Conservation (phyloP, 2,113 vertebrate genomes). For the Chinchilla lanigera region DNA sequence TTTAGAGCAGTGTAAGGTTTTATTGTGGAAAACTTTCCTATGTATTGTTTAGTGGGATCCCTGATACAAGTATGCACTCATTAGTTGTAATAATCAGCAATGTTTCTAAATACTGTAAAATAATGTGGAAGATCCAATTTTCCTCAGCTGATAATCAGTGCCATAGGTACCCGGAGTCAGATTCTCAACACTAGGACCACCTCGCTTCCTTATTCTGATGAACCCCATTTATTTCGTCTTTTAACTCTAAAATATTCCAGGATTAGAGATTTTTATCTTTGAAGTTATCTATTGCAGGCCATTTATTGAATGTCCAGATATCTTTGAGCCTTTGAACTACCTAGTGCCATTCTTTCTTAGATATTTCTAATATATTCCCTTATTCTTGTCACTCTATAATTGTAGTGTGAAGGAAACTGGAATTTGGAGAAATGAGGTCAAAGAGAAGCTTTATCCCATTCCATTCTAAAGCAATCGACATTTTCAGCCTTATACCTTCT, state of each 20-base stretch:
- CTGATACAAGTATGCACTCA: not conserved
- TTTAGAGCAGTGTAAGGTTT: not conserved
- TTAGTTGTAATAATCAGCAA: not conserved
- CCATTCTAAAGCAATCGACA: not conserved
- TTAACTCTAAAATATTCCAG: not conserved
- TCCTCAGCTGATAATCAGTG: not conserved
- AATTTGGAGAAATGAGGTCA: not conserved
- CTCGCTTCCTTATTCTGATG: rapidly evolving
- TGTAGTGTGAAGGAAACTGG: not conserved
- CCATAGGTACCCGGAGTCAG: not conserved
- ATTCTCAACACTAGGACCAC: not conserved
- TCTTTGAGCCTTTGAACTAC: not conserved
- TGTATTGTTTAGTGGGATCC: not conserved
- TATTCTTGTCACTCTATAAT: not conserved
- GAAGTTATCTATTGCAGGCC: not conserved
- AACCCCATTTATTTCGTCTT: not conserved
- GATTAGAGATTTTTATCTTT: not conserved
- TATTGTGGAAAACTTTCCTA: not conserved
- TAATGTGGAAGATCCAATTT: not conserved
- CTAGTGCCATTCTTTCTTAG: not conserved
- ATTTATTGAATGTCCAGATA: not conserved
- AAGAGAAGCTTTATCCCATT: not conserved
- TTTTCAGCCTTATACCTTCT: not conserved
- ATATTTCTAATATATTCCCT: not conserved
- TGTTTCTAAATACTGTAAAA: not conserved